Evolutionary conservation across 2,113 vertebrate genomes (phyloP).

Genomic region (Eubucco bourcierii): DNA sequence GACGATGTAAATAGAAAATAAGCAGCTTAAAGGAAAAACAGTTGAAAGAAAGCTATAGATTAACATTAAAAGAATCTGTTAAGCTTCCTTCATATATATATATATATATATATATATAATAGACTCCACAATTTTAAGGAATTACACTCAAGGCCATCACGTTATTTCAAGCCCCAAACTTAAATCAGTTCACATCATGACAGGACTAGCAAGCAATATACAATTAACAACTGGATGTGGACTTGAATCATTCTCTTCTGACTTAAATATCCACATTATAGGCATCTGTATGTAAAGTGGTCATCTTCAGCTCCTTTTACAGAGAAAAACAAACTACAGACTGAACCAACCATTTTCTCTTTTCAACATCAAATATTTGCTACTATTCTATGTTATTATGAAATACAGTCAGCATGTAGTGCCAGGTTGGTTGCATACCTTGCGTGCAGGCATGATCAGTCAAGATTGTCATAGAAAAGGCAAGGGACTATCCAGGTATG

Average conservation of each 20-base stretch:
- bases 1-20: not conserved
- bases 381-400: not conserved
- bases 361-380: not conserved
- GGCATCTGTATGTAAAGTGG: fast-evolving
- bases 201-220: not conserved
- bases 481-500: not conserved
- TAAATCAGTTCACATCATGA: not conserved
- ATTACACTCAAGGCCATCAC: not conserved
- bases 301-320: not conserved
- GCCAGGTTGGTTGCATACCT: not conserved
- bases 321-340: not conserved
- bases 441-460: not conserved
- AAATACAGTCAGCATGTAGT: not conserved
- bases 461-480: not conserved
- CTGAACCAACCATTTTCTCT: not conserved
- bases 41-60: not conserved
- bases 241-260: not conserved
- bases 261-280: not conserved
- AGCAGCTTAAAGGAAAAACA: not conserved
- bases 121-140: not conserved
- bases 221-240: not conserved
- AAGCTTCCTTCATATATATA: not conserved
- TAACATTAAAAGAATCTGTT: not conserved
- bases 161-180: not conserved
- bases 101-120: not conserved